A percentile compares a stretch with the other conserved stretches of the same genome.
Evolutionary conservation across 2,888 invertebrate genomes (phyloP).

Genomic region (Dione vanillae): DNA sequence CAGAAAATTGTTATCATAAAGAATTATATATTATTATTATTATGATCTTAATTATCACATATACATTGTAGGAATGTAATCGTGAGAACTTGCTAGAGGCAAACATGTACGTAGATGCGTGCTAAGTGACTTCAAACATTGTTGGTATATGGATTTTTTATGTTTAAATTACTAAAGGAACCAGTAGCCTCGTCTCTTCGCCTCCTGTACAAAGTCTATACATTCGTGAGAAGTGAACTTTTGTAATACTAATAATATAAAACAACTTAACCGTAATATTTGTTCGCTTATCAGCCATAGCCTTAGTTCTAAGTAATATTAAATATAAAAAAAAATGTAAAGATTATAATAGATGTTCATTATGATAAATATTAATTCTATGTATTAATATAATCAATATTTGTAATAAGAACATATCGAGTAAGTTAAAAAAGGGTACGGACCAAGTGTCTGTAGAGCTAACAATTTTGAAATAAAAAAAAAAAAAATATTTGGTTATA

Average conservation of each 20-base stretch:
- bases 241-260: conserved; percentile 1
- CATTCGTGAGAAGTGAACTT: background rate
- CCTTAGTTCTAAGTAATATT: too few species aligned
- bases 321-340: too few species aligned
- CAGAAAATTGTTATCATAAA: background rate
- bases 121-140: conserved; percentile 37
- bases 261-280: background rate
- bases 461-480: too few species aligned
- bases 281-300: too few species aligned
- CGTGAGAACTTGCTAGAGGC: conserved; percentile 33
- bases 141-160: conserved; percentile 1
- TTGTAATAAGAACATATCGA: too few species aligned
- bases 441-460: too few species aligned
- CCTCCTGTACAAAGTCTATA: background rate
- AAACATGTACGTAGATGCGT: conserved; percentile 19
- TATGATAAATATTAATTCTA: too few species aligned
- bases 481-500: background rate
- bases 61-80: background rate
- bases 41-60: background rate
- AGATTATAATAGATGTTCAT: too few species aligned
- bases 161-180: conserved; percentile 18
- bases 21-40: background rate
- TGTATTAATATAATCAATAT: too few species aligned
- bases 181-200: background rate
- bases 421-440: too few species aligned